Evolutionary conservation across 2,797 vertebrate genomes (phyloP).

Genomic region (Chelmon rostratus): DNA sequence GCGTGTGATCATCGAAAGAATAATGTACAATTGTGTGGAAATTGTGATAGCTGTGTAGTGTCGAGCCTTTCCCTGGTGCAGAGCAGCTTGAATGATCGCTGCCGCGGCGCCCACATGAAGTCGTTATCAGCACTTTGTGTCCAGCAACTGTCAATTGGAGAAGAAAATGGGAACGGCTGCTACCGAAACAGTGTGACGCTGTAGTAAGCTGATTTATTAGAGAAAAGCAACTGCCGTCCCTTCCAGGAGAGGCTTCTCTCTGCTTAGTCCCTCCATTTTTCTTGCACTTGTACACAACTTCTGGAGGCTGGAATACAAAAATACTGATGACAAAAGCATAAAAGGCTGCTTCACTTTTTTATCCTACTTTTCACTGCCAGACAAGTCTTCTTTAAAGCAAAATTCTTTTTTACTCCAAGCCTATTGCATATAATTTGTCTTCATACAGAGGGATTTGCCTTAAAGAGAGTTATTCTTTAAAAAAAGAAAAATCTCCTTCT

Average conservation of each 20-base stretch:
- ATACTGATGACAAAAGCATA: slow-evolving; percentile 52
- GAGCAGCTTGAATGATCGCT: slow-evolving; percentile 11
- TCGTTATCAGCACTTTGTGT: slow-evolving; percentile 58
- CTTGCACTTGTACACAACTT: slow-evolving; percentile 19
- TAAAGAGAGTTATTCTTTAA: slow-evolving; percentile 16
- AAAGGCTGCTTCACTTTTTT: slow-evolving; percentile 31
- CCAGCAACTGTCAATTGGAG: slow-evolving; percentile 40
- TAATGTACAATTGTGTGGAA: neutral
- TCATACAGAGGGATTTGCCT: slow-evolving; percentile 5
- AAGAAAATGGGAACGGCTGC: slow-evolving; percentile 15
- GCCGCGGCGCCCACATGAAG: slow-evolving; percentile 21
- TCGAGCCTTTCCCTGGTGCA: neutral
- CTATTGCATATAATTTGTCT: slow-evolving; percentile 26
- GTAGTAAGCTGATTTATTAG: slow-evolving; percentile 56
- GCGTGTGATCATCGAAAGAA: slow-evolving; percentile 15
- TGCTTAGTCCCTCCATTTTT: slow-evolving; percentile 17
- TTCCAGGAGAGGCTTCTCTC: neutral
- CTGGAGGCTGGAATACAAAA: slow-evolving; percentile 27
- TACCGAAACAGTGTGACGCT: slow-evolving; percentile 26
- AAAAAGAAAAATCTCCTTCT: slow-evolving; percentile 2
- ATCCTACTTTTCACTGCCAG: slow-evolving; percentile 23
- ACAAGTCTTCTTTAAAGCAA: neutral
- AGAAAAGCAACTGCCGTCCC: slow-evolving; percentile 11
- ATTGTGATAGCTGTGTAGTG: neutral
- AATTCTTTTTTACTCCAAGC: neutral